A percentile compares a stretch with the other conserved stretches of the same genome.
Evolutionary conservation across 2,113 vertebrate genomes (phyloP).

Genomic region (Chlamydotis undulata): DNA sequence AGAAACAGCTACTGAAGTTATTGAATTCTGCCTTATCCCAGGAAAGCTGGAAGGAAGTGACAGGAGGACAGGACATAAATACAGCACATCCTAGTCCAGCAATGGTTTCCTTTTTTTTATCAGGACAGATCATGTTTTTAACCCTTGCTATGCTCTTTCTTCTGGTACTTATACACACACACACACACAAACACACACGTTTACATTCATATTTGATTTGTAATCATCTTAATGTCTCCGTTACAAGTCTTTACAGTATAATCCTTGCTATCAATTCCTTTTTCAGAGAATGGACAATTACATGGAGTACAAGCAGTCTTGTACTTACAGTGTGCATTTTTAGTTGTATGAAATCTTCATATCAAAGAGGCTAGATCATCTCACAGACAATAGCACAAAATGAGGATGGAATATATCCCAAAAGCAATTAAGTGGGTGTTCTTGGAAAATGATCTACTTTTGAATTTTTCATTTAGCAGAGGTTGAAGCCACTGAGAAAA

Average conservation of each 20-base stretch:
- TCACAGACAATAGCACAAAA: neutral
- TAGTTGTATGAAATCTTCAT: neutral
- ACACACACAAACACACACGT: too few relatives aligned
- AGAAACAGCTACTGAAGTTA: neutral
- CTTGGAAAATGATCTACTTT: neutral
- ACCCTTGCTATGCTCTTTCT: neutral
- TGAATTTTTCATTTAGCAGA: neutral
- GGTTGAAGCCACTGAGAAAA: neutral
- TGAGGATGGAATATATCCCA: neutral
- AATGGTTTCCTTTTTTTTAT: neutral
- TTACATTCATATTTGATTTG: neutral
- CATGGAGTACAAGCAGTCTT: neutral
- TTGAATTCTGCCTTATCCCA: neutral
- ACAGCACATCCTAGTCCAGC: too few relatives aligned
- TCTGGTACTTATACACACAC: neutral
- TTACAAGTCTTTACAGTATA: neutral
- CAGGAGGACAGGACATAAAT: neutral
- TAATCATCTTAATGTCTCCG: neutral
- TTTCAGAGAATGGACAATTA: neutral
- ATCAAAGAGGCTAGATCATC: neutral
- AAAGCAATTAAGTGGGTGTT: neutral
- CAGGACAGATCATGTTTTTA: neutral
- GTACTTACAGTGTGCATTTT: neutral
- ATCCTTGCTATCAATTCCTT: neutral
- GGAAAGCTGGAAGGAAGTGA: neutral